Evolutionary conservation across 2,797 vertebrate genomes (phyloP).

Genomic region (Furcifer pardalis): DNA sequence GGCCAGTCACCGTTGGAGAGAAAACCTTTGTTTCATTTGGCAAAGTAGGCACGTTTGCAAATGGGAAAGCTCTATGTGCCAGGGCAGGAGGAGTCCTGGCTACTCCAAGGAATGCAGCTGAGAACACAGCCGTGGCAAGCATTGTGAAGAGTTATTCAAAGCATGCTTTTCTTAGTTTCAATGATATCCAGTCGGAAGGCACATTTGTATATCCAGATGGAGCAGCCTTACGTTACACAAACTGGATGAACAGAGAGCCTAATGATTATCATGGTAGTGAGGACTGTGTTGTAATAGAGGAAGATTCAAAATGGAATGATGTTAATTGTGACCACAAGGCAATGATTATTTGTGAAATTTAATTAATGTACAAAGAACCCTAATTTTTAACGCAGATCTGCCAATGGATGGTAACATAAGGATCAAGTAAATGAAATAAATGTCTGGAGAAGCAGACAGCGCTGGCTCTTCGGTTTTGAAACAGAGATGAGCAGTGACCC

Average conservation of each 20-base stretch:
- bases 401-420: not conserved
- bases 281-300: slow-evolving; percentile 40
- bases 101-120: slow-evolving; percentile 46
- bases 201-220: slow-evolving; percentile 58
- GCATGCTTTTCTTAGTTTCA: slow-evolving; percentile 49
- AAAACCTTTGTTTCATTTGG: slow-evolving; percentile 56
- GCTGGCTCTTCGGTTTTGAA: too few relatives aligned
- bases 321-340: not conserved
- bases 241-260: slow-evolving; percentile 55
- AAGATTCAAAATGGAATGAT: slow-evolving; percentile 49
- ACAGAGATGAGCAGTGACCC: too few relatives aligned
- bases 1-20: slow-evolving; percentile 46
- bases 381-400: too few relatives aligned
- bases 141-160: not conserved
- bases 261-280: slow-evolving; percentile 26
- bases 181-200: slow-evolving; percentile 55
- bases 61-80: slow-evolving; percentile 49
- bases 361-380: not conserved
- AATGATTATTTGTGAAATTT: slow-evolving; percentile 62
- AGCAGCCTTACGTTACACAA: slow-evolving; percentile 50
- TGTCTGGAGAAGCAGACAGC: too few relatives aligned
- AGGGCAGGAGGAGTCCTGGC: slow-evolving; percentile 39
- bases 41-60: slow-evolving; percentile 47
- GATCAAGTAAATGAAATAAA: not conserved
- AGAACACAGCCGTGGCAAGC: slow-evolving; percentile 55